These are phyloP conservation scores for Carcina quercana DNA, from an alignment of 2,888 invertebrate genomes.

Conservation along the genomic window DNA sequence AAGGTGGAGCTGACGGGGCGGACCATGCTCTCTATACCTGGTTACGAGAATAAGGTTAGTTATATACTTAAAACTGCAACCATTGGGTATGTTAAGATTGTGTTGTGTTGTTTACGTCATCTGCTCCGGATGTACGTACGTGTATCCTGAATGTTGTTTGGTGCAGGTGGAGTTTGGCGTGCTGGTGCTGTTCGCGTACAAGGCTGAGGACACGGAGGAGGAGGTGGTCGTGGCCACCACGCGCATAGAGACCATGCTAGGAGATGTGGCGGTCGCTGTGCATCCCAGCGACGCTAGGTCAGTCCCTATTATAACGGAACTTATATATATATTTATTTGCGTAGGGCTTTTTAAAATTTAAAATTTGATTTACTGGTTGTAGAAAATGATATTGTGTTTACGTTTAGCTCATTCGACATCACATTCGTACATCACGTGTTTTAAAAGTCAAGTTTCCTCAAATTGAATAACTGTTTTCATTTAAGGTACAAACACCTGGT, in stretches of 20 bases:
- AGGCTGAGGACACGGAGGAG: slow-evolving; percentile 80
- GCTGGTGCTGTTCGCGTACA: slow-evolving; percentile 93
- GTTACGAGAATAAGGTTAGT: slow-evolving; percentile 83
- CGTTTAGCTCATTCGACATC: no score
- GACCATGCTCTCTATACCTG: slow-evolving; percentile 92
- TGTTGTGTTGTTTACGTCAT: no score
- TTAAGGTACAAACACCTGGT: slow-evolving; percentile 86
- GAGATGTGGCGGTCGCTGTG: slow-evolving; percentile 98
- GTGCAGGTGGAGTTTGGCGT: slow-evolving; percentile 94
- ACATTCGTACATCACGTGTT: no score
- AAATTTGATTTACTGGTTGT: no score
- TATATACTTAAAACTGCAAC: no score
- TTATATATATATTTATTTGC: not conserved
- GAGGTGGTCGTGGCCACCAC: slow-evolving; percentile 97
- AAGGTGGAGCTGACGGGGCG: slow-evolving; percentile 91
- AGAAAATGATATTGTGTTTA: no score
- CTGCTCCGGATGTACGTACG: no score
- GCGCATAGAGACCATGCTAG: slow-evolving; percentile 98
- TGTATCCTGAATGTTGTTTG: slow-evolving; percentile 19
- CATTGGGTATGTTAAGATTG: no score
- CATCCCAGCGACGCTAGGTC: slow-evolving; percentile 90
- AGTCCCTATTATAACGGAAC: not conserved
- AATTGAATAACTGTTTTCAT: no score
- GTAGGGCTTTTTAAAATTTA: no score
- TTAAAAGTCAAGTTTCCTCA: no score